Percentiles rank a stretch among this genome's conserved stretches.
These are phyloP conservation scores for Zaprionus davidi DNA, from an alignment of 1,140 invertebrate species.

Conservation along the genomic window DNA sequence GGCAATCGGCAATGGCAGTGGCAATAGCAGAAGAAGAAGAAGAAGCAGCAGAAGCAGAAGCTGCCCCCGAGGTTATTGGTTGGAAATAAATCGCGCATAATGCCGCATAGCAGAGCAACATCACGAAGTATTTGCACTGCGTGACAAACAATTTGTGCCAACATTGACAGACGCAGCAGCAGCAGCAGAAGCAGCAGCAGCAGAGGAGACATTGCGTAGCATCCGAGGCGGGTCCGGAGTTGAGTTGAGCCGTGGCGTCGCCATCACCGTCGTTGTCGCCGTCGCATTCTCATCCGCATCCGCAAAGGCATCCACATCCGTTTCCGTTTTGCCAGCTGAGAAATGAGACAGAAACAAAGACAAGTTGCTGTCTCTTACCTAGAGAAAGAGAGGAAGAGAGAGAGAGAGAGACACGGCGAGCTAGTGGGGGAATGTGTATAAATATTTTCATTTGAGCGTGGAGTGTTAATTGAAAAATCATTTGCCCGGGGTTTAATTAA, in stretches of 20 bases:
- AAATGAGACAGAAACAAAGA: conserved; percentile 33
- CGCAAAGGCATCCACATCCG: conserved; percentile 46
- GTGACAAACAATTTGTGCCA: conserved; percentile 84
- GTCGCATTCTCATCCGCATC: conserved; percentile 11
- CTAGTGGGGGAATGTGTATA: conserved; percentile 26
- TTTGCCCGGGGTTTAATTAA: conserved; percentile 60
- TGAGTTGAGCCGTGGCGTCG: background rate
- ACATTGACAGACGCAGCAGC: conserved; percentile 67
- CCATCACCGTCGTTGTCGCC: too few species aligned
- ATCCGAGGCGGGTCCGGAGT: background rate
- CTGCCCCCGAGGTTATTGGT: conserved; percentile 48
- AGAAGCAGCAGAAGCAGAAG: background rate
- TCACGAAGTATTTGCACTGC: conserved; percentile 84
- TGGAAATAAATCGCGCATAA: conserved; percentile 83
- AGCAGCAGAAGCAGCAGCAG: too few species aligned
- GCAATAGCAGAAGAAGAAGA: conserved; percentile 1
- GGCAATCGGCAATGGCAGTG: background rate
- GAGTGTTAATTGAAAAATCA: conserved; percentile 72
- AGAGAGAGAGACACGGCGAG: background rate
- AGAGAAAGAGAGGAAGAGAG: background rate
- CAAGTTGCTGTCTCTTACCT: background rate
- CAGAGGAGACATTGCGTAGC: background rate
- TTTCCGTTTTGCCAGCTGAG: conserved; percentile 26
- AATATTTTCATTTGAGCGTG: conserved; percentile 62
- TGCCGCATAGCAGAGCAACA: conserved; percentile 81